Evolutionary conservation across 1,140 invertebrate species (phyloP).

Genomic region (Aphelenchoides fujianensis): DNA sequence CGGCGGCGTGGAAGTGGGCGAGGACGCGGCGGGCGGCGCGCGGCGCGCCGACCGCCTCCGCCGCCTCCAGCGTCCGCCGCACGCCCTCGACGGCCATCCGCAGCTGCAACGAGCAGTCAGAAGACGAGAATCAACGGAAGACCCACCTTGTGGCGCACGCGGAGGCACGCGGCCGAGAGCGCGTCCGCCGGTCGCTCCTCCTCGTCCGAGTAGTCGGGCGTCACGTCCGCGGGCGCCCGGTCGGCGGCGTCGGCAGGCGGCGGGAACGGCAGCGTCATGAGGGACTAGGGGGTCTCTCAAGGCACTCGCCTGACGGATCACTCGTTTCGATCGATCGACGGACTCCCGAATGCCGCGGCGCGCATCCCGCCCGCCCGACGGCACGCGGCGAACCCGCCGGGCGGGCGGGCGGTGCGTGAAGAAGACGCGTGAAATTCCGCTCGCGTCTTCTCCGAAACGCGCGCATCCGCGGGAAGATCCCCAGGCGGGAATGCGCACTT

Average conservation of each 20-base stretch:
- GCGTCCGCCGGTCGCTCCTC: neutral
- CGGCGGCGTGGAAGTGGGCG: neutral
- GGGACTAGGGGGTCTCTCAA: neutral
- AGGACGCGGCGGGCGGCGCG: neutral
- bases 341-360: neutral
- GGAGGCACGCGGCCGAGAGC: neutral
- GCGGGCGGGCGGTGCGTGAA: too few relatives aligned
- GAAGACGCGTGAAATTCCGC: too few relatives aligned
- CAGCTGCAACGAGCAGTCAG: too few relatives aligned
- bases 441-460: too few relatives aligned
- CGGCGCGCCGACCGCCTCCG: neutral
- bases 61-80: neutral
- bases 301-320: neutral
- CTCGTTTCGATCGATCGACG: neutral
- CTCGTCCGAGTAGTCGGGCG: neutral
- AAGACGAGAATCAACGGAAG: neutral
- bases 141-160: neutral
- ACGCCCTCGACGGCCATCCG: neutral
- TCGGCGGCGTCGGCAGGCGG: neutral
- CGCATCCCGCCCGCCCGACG: neutral
- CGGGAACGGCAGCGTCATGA: too few relatives aligned
- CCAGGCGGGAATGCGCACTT: too few relatives aligned
- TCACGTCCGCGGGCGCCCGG: neutral
- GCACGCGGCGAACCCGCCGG: neutral
- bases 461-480: too few relatives aligned